phyloP scores from a whole-genome alignment of 2,888 invertebrate species.

The Aromia moschata region DNA sequence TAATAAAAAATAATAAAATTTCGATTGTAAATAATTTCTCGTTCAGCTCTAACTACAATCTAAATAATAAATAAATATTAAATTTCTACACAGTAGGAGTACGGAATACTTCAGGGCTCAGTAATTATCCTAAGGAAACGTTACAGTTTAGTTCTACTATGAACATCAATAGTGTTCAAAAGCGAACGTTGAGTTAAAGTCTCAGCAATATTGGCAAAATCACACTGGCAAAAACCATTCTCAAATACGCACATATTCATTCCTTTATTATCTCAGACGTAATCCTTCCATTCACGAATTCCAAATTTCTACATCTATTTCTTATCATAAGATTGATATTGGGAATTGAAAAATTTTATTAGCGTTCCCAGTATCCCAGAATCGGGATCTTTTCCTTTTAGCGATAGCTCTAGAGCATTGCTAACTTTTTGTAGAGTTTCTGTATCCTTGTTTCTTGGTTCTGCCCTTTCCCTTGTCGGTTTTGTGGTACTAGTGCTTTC shows the following conservation, averaged over 20 bases:
- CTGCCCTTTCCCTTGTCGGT: conserved; percentile 21
- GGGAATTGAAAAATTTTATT: conserved; percentile 57
- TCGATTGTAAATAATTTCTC: conserved; percentile 25
- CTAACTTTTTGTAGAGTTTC: conserved; percentile 53
- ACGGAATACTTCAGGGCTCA: conserved; percentile 24
- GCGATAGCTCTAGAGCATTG: conserved; percentile 56
- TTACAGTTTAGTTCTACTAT: conserved; percentile 16
- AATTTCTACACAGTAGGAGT: conserved; percentile 31
- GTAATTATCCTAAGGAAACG: conserved; percentile 16
- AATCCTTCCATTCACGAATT: background rate
- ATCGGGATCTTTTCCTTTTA: conserved; percentile 55
- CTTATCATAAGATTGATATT: conserved; percentile 43
- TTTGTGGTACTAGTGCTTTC: conserved; percentile 51
- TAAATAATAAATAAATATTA: conserved; percentile 32
- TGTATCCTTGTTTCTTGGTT: conserved; percentile 46
- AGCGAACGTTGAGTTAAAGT: conserved; percentile 18
- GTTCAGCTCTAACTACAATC: conserved; percentile 18
- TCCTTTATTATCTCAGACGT: background rate
- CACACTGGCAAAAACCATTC: conserved; percentile 8
- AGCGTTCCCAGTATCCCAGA: conserved; percentile 56
- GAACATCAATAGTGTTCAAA: conserved; percentile 16
- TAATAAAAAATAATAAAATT: conserved; percentile 29
- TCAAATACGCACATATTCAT: no score
- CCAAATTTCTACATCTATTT: conserved; percentile 16
- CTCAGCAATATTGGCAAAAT: conserved; percentile 21